Evolutionary conservation across 2,113 vertebrate species (phyloP), one percentile per base, ranked within the genome.

Genomic region (Sylvilagus bachmani): DNA sequence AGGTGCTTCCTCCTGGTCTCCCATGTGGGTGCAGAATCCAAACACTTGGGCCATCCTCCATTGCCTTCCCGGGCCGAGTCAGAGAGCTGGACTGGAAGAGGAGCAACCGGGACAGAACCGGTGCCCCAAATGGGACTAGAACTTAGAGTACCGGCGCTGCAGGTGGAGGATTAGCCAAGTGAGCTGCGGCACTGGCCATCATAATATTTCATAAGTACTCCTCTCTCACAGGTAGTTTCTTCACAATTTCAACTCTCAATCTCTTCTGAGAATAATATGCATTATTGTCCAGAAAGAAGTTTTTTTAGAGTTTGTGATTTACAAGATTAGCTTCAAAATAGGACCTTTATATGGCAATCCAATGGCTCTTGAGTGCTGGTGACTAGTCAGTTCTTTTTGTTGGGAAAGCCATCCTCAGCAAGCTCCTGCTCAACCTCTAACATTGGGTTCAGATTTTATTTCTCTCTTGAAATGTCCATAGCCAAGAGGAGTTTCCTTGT

Each of bases 241-340:
- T 92, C 10, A 67, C 6, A 67, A 70, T 2, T 13, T 67, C 22
- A 73, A 61, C 36, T 66, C 31, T 44, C 24, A 78, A 75, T 17
- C 22, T 89, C 21, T 64, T 88, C 36, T 91, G 29, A 24, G 86
- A 86, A 86, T 24, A 83, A 79, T 29, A 53, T 81, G 5, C 36
- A 67, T 70, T 84, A 82, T 90, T 90, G 16, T 31, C 4, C 21
- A 33, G 38, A 89, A 95, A 84, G 73, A 77, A 91, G 24, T 38
- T 83, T 74, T 74, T 55, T 44, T 44, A 44, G 7, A 83, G 25
- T 73, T 77, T 66, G 86, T 67, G 51, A 78, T 81, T 88, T 93
- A 38, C 4, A 90, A 61, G 33, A 27, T 31, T 85, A 29, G 13
- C 81, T 92, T 92, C 21, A 90, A 79, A 84, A 89, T 55, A 55